Base-by-base conservation (phyloP, 2,888 invertebrate genomes). In the Sinhomidia bicolor region DNA sequence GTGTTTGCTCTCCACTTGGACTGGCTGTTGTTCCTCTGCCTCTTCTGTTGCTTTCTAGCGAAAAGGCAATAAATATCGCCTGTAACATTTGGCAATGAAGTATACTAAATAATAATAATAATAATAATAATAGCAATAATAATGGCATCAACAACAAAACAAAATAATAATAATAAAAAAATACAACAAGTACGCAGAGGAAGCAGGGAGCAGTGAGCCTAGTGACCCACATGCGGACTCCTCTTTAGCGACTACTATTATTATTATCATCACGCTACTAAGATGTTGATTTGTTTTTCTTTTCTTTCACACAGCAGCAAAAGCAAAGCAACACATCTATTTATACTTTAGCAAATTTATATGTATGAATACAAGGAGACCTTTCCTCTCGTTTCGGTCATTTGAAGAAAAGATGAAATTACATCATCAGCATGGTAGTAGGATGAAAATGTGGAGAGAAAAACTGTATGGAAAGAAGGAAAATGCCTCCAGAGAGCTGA, bases 401-500 rank as follows among this genome's bases (percentile, higher is more conserved):
- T 41, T 20, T 41, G 41, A 71, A 10, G 41, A 71, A 41, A 71
- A 10, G 41, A 71, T 71, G 68, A 14, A 10, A 29, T 4, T n/a
- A 12, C 60, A 26, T 17, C 65, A 71, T 36, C 17, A 36, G 41
- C 1, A 23, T 60, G 32, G 12, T 65, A 20, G 32, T 32, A 32
- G 26, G 12, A 14, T 9, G 29, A 65, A 9, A 12, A 47, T 23
- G 10, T 14, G 41, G 57, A 41, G 26, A 74, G 23, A 7, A 14
- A 74, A 20, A 60, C 76, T 62, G 51, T 44, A 60, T 36, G 29
- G 51, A 17, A 51, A 47, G 44, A 20, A 79, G 26, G 44, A 47
- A 76, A 85, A 32, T 78, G 82, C 88, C 82, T 65, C 78, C 26
- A 82, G 88, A 88, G 88, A 79, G 74, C 62, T 88, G 44, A 88